Evolutionary conservation across 2,797 vertebrate species (phyloP).

Genomic region (Epinephelus awoara): DNA sequence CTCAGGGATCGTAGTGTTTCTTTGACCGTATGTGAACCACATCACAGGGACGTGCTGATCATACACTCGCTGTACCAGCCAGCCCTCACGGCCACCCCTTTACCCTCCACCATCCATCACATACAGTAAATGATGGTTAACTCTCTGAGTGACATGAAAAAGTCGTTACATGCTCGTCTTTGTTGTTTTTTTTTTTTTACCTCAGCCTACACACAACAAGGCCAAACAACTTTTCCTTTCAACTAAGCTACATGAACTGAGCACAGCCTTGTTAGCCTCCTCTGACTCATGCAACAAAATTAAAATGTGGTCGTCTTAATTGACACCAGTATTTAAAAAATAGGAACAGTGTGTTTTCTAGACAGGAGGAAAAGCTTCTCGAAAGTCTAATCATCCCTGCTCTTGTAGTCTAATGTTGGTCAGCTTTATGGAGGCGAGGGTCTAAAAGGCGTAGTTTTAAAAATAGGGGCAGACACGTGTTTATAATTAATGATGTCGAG

Average conservation of each 20-base stretch:
- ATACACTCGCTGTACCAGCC: constrained; percentile 50
- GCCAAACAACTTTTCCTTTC: constrained; percentile 71
- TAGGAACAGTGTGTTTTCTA: constrained; percentile 62
- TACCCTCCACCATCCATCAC: constrained; percentile 57
- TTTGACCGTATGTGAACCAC: constrained; percentile 85
- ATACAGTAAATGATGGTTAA: constrained; percentile 65
- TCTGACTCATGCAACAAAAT: constrained; percentile 67
- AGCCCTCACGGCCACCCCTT: constrained; percentile 41
- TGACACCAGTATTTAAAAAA: constrained; percentile 64
- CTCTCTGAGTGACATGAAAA: constrained; percentile 59
- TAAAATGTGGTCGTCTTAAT: constrained; percentile 69
- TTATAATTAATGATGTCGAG: constrained; percentile 82
- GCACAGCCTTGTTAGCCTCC: constrained; percentile 45
- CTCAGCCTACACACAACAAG: constrained; percentile 60
- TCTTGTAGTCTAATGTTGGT: constrained; percentile 64
- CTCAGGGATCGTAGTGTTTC: constrained; percentile 81
- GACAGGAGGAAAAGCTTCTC: constrained; percentile 51
- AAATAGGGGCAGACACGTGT: constrained; percentile 78
- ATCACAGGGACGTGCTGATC: constrained; percentile 75
- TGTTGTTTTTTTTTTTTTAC: constrained; percentile 14
- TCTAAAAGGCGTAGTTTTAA: constrained; percentile 58
- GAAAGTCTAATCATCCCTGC: constrained; percentile 49
- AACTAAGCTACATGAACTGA: constrained; percentile 52
- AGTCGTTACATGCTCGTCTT: constrained; percentile 42
- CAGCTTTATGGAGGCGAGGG: constrained; percentile 56